A percentile compares a stretch with the other conserved stretches of the same genome.
These are phyloP conservation scores for Smithornis capensis DNA, from an alignment of 2,113 vertebrate genomes.

Conservation along the genomic window DNA sequence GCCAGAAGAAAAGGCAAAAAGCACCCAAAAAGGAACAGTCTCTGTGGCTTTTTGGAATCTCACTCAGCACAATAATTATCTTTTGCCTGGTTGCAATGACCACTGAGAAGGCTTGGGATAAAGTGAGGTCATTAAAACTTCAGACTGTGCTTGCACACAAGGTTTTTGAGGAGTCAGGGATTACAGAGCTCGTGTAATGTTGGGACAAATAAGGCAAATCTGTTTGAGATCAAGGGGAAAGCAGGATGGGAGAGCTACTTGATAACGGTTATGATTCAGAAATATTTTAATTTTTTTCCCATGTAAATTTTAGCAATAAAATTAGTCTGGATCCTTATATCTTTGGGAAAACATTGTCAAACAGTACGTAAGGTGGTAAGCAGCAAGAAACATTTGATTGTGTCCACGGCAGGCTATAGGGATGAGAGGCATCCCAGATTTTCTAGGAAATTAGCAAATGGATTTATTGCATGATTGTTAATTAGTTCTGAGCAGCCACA, in stretches of 20 bases:
- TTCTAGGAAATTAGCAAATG: constrained; percentile 37
- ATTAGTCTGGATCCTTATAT: background rate
- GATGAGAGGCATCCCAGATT: background rate
- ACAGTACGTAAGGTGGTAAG: background rate
- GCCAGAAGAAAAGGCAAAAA: background rate
- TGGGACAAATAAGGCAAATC: background rate
- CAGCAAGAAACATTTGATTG: background rate
- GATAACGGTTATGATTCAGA: background rate
- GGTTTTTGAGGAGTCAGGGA: background rate
- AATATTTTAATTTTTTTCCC: background rate
- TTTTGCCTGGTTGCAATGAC: background rate
- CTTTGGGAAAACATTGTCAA: background rate
- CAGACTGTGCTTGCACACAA: background rate
- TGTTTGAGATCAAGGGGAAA: background rate
- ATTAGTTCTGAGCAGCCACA: constrained; percentile 47
- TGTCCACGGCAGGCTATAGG: background rate
- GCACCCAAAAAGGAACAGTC: background rate
- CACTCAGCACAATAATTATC: background rate
- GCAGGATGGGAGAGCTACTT: background rate
- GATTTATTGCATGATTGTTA: constrained; percentile 48
- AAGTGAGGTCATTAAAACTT: background rate
- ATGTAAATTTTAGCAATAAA: background rate
- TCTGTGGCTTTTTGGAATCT: background rate
- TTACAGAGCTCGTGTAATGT: background rate
- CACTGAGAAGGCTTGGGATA: background rate